Evolutionary conservation across 2,888 invertebrate species (phyloP).

Genomic region (Tachina fera): DNA sequence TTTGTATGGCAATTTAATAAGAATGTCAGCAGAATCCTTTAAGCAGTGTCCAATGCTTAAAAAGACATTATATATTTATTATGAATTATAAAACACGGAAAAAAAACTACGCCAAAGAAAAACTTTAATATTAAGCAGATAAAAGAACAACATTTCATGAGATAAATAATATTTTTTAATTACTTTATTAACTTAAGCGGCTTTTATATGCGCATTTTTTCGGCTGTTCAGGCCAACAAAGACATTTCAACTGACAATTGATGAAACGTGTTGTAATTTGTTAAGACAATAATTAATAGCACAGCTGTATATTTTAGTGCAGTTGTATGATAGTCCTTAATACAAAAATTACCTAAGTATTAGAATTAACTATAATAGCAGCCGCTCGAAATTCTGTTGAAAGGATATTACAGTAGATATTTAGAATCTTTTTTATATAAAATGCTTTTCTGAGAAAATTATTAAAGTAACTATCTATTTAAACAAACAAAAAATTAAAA

Average conservation of each 20-base stretch:
- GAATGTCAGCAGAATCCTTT: constrained; percentile 58
- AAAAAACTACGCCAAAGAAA: not conserved
- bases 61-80: constrained; percentile 60
- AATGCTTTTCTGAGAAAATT: no score
- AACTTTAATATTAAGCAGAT: not conserved
- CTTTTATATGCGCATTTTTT: constrained; percentile 2
- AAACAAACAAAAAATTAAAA: no score
- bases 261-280: not conserved
- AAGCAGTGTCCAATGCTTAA: constrained; percentile 53
- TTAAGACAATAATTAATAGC: not conserved
- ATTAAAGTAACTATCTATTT: no score
- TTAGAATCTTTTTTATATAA: no score
- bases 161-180: constrained; percentile 58
- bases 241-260: not conserved
- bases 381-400: no score
- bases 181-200: constrained; percentile 46
- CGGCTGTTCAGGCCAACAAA: not conserved
- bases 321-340: not conserved
- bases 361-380: no score
- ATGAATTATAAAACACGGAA: constrained; percentile 5
- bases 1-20: constrained; percentile 55
- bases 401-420: no score
- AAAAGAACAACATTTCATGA: constrained; percentile 37
- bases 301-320: not conserved
- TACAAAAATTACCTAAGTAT: no score